Percentiles rank a stretch among this genome's conserved stretches.
Evolutionary conservation across 2,113 vertebrate genomes (phyloP).

Genomic region (Accipiter cooperii): DNA sequence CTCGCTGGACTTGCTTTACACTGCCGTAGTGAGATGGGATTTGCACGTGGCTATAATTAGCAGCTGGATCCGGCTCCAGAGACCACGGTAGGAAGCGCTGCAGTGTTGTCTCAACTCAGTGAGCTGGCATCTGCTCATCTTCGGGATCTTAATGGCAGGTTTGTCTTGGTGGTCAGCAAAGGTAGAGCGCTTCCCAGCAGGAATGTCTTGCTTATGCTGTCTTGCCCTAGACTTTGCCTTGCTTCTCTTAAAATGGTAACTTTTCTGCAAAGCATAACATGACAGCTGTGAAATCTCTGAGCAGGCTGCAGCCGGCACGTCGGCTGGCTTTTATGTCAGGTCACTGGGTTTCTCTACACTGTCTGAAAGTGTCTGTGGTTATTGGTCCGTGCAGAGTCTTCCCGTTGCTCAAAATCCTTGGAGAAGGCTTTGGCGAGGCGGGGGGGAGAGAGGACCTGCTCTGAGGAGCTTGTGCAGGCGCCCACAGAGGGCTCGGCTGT

Average conservation of each 20-base stretch:
- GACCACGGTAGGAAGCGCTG: neutral
- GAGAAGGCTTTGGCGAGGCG: neutral
- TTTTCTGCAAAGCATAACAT: neutral
- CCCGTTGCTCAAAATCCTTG: neutral
- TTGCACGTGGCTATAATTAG: neutral
- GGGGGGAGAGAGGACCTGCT: neutral
- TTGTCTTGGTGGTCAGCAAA: neutral
- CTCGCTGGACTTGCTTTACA: rapidly evolving
- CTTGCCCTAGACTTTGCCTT: neutral
- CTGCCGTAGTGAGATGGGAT: neutral
- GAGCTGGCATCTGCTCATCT: neutral
- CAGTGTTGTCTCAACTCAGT: neutral
- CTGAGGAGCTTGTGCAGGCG: rapidly evolving
- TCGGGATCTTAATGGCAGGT: neutral
- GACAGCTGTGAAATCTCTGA: neutral
- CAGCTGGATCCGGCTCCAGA: neutral
- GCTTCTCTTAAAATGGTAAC: neutral
- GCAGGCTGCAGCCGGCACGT: neutral
- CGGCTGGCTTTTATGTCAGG: neutral
- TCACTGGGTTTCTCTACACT: neutral
- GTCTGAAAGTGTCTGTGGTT: neutral
- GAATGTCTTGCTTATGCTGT: neutral
- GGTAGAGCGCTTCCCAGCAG: neutral
- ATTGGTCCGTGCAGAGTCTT: neutral
- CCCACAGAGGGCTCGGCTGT: neutral